Base-by-base conservation (phyloP, 2,888 invertebrate species). In the Pheosia tremula region DNA sequence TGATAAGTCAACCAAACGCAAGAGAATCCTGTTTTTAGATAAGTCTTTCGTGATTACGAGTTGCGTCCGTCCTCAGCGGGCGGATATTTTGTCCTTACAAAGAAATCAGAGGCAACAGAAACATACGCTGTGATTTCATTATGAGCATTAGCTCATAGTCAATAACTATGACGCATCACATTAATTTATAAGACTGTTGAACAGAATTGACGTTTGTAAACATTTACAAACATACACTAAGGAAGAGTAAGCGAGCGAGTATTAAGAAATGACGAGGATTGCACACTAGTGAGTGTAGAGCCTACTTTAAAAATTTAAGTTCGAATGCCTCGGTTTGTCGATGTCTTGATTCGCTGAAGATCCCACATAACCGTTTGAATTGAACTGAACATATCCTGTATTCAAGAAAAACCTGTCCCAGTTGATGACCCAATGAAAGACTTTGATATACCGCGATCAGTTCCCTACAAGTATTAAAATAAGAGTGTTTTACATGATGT, bases 1-100 rank as follows among this genome's bases (percentile, higher is more conserved):
- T 98, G 97, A 98, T 97, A 96, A 95, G 95, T 91, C 87, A 87
- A 86, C 82, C 80, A 78, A 80, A 82, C 75, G 72, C 77, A 67
- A 72, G 79, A 85, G 79, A 80, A 81, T 79, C 76, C 82, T 77
- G 75, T 76, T 78, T 80, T 74, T 83, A 82, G 73, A 80, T 80
- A 81, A 76, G 74, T 80, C 75, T 71, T 75, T 73, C 69, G 74
- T 77, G 72, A 72, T 75, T 68, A 70, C 66, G 72, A 68, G 74
- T 74, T 62, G 60, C 68, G 77, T 71, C 80, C 78, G 75, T 76
- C 79, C 75, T 53, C 62, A 68, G 57, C 37, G 74, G 81, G 70
- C 71, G 72, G 78, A 75, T 69, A 75, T 63, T 47, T 74, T 75
- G 75, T 78, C 78, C 74, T 77, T 76, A 77, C 70, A 69, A 69